phyloP scores from a whole-genome alignment of 2,113 vertebrate species.

The Choloepus hoffmanni region DNA sequence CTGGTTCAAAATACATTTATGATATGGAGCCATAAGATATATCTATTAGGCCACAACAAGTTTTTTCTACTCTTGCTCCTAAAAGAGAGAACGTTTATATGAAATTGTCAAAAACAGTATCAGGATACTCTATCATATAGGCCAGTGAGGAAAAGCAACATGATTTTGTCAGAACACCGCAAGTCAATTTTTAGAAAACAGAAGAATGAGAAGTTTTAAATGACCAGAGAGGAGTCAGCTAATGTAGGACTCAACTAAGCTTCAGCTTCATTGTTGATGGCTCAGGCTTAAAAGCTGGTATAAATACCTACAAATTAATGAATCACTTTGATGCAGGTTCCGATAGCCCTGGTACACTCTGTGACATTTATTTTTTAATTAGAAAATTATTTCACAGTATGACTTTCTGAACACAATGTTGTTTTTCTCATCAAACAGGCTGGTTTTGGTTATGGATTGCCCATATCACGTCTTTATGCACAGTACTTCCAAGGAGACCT shows the following conservation, averaged over 20 bases:
- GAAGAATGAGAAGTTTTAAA: neutral
- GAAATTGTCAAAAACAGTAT: neutral
- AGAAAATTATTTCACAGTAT: neutral
- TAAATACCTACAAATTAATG: neutral
- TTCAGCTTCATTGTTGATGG: neutral
- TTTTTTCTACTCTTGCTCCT: neutral
- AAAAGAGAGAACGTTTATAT: neutral
- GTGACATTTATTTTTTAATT: neutral
- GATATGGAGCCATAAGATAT: neutral
- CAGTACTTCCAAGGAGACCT: conserved; percentile 98
- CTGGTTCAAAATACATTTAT: neutral
- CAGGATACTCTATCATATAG: neutral
- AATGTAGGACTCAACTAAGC: neutral
- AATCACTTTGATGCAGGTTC: neutral
- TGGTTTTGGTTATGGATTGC: conserved; percentile 97
- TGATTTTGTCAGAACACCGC: neutral
- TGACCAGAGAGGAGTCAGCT: neutral
- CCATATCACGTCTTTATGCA: conserved; percentile 97
- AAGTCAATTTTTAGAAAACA: neutral
- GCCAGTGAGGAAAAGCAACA: neutral
- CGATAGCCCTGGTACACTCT: neutral
- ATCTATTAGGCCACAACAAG: neutral
- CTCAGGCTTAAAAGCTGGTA: neutral
- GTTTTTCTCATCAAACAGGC: conserved; percentile 87
- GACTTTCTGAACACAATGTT: conserved; percentile 42